A percentile compares a stretch with the other conserved stretches of the same genome.
Conservation (phyloP, 2,797 vertebrate species). For the Chaetodon trifasciatus region DNA sequence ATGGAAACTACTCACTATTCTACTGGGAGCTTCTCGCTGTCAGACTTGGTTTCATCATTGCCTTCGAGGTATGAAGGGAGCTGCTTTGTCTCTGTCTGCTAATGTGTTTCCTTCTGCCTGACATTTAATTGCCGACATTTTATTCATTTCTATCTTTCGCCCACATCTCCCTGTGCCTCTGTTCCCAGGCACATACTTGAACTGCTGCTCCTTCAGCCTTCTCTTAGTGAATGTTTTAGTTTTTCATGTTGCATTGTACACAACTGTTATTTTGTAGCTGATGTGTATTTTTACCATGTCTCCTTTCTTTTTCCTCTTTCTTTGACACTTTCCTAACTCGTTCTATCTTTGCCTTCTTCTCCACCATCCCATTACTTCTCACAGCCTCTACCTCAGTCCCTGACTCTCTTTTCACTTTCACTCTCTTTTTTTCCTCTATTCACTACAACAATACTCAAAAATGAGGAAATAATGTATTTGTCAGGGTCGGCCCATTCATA, state of each 20-base stretch:
- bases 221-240: background rate
- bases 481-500: background rate
- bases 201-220: background rate
- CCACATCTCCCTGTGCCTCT: background rate
- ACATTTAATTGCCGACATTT: background rate
- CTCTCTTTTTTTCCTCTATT: no score
- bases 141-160: background rate
- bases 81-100: slow-evolving; percentile 10
- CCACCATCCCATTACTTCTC: no score
- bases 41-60: slow-evolving; percentile 87
- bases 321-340: no score
- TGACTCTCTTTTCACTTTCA: no score
- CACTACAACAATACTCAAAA: background rate
- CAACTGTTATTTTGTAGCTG: no score
- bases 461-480: background rate
- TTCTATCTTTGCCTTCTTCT: no score
- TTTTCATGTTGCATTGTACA: background rate
- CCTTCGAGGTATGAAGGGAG: slow-evolving; percentile 84
- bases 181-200: background rate
- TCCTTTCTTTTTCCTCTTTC: no score
- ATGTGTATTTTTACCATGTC: no score
- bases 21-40: slow-evolving; percentile 88
- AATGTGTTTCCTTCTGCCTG: background rate
- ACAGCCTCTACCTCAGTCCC: no score
- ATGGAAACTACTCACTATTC: slow-evolving; percentile 85